Percentiles rank a stretch among this genome's conserved stretches.
Evolutionary conservation across 1,140 invertebrate genomes (phyloP).

Genomic region (Megalopta genalis): DNA sequence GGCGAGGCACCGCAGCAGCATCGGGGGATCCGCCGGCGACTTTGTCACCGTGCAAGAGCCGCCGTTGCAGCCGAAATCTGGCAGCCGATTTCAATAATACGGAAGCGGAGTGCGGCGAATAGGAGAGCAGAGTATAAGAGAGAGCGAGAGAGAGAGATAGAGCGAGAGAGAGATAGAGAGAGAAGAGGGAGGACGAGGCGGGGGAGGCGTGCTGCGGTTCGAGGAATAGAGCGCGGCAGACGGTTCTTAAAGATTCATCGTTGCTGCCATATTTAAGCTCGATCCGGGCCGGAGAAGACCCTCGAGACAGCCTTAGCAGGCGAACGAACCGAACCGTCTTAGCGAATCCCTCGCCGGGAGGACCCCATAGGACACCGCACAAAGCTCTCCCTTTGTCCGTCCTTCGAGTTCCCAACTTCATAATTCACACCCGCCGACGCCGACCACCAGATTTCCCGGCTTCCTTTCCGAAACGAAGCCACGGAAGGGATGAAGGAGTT

Average conservation of each 20-base stretch:
- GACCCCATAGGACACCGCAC: conserved; percentile 24
- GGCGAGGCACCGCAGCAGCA: neutral
- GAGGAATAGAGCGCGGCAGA: conserved; percentile 30
- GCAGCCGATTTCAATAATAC: conserved; percentile 37
- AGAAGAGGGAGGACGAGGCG: too few relatives aligned
- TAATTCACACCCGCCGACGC: conserved; percentile 42
- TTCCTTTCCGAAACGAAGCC: neutral
- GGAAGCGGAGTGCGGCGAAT: neutral
- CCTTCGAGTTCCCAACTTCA: conserved; percentile 44
- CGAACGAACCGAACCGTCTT: conserved; percentile 26
- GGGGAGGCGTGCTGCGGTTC: neutral
- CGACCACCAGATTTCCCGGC: neutral
- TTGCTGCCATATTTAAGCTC: conserved; percentile 57
- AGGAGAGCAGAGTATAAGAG: too few relatives aligned
- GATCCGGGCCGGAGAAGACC: conserved; percentile 36
- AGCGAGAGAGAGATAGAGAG: too few relatives aligned
- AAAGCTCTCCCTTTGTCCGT: conserved; percentile 48
- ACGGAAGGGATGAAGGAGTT: conserved; percentile 15
- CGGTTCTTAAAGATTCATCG: conserved; percentile 60
- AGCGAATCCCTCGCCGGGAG: conserved; percentile 29
- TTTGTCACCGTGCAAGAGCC: neutral
- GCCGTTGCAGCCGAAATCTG: conserved; percentile 9
- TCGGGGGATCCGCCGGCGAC: neutral
- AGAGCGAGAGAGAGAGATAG: too few relatives aligned
- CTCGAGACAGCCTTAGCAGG: conserved; percentile 21